phyloP scores from a whole-genome alignment of 2,888 invertebrate genomes.

The Synergus japonicus region DNA sequence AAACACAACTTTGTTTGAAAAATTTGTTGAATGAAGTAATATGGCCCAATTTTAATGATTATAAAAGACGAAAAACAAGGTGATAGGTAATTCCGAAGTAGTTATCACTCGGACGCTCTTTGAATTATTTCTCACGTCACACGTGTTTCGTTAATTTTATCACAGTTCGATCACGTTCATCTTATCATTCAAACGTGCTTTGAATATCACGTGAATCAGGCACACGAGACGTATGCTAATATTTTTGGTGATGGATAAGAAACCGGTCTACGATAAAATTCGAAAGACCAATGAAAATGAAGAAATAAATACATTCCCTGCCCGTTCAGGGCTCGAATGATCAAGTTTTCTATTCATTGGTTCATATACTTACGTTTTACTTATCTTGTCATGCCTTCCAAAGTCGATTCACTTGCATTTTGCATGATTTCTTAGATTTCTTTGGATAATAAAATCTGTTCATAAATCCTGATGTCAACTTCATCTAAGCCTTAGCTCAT shows the following conservation, averaged over 20 bases:
- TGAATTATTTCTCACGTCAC: conserved; percentile 1
- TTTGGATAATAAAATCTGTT: neutral
- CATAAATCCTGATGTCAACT: neutral
- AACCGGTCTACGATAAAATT: neutral
- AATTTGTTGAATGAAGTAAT: neutral
- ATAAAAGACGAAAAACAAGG: neutral
- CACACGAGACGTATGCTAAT: conserved; percentile 17
- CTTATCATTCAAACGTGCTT: conserved; percentile 41
- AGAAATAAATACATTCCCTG: neutral
- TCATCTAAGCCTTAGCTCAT: neutral
- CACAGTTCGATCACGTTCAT: conserved; percentile 38
- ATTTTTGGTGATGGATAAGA: neutral
- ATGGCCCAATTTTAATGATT: neutral
- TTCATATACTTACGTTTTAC: neutral
- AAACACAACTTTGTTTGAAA: too few relatives aligned
- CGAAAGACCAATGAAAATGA: neutral
- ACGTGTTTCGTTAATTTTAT: conserved; percentile 28
- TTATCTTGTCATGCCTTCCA: neutral
- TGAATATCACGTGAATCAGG: conserved; percentile 43
- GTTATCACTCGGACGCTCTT: conserved; percentile 8
- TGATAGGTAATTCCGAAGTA: neutral
- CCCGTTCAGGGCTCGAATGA: neutral
- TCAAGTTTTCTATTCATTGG: neutral
- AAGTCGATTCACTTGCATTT: neutral
- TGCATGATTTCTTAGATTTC: conserved; percentile 10